Conservation (phyloP, 2,113 vertebrate genomes). For the Oreotrochilus melanogaster region DNA sequence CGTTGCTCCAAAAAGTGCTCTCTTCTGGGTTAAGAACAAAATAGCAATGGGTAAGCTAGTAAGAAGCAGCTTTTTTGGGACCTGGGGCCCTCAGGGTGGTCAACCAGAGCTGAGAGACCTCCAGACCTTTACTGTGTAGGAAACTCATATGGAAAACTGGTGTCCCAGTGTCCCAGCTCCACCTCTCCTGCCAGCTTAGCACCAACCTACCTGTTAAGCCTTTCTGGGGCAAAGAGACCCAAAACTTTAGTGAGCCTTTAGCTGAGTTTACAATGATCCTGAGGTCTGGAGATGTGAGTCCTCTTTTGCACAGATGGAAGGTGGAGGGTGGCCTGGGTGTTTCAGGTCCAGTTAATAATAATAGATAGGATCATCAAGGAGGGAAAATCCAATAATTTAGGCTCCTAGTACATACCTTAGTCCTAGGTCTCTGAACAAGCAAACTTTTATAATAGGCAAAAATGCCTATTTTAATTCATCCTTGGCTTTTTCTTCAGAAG, state of each 20-base stretch:
- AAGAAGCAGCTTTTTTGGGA: neutral
- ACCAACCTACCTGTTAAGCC: fast-evolving
- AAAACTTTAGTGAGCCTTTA: fast-evolving
- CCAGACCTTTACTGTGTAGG: neutral
- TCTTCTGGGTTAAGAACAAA: neutral
- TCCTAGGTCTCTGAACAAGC: too few relatives aligned
- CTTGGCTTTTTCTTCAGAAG: too few relatives aligned
- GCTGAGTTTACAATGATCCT: neutral
- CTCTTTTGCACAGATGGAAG: fast-evolving
- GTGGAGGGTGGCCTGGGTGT: neutral
- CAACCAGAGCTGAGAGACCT: neutral
- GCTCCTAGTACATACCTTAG: too few relatives aligned
- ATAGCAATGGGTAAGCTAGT: neutral
- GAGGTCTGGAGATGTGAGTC: fast-evolving
- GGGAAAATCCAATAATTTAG: too few relatives aligned
- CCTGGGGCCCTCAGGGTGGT: neutral
- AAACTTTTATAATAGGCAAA: too few relatives aligned
- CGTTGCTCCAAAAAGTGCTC: neutral
- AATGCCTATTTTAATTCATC: too few relatives aligned
- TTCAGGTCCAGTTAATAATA: fast-evolving
- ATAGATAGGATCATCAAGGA: too few relatives aligned
- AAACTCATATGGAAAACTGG: neutral
- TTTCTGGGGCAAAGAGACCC: neutral
- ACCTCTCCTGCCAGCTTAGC: neutral
- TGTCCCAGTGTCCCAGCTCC: neutral